phyloP scores from a whole-genome alignment of 2,113 vertebrate species.

The Hemiprocne comata region DNA sequence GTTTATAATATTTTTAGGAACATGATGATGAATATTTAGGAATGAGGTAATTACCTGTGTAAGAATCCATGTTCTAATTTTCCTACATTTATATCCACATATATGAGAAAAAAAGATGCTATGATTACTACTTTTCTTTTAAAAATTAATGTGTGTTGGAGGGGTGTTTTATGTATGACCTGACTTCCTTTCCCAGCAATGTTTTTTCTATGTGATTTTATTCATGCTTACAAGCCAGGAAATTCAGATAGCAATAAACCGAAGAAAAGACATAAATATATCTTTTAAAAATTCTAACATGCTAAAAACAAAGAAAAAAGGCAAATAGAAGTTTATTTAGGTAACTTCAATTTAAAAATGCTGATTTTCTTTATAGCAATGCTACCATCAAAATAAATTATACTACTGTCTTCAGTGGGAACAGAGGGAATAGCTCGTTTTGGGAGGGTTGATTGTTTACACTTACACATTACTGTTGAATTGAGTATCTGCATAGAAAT shows the following conservation, averaged over 20 bases:
- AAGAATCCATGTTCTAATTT: background rate
- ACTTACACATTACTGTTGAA: background rate
- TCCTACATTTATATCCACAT: background rate
- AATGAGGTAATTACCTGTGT: background rate
- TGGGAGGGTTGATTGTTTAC: background rate
- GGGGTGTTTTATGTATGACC: background rate
- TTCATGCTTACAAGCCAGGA: background rate
- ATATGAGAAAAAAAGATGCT: background rate
- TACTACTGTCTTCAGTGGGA: background rate
- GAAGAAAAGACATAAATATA: background rate
- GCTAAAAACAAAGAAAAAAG: background rate
- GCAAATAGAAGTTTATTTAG: background rate
- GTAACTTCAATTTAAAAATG: background rate
- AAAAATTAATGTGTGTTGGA: background rate
- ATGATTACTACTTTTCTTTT: background rate
- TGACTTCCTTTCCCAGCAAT: background rate
- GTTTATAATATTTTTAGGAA: background rate
- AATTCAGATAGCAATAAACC: background rate
- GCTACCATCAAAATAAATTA: background rate
- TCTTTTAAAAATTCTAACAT: background rate
- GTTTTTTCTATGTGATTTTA: background rate
- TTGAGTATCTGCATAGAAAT: background rate
- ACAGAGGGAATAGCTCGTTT: background rate
- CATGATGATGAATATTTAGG: background rate
- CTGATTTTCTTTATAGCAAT: background rate